Evolutionary conservation across 2,888 invertebrate species (phyloP).

Genomic region (Amphipoea lucens): DNA sequence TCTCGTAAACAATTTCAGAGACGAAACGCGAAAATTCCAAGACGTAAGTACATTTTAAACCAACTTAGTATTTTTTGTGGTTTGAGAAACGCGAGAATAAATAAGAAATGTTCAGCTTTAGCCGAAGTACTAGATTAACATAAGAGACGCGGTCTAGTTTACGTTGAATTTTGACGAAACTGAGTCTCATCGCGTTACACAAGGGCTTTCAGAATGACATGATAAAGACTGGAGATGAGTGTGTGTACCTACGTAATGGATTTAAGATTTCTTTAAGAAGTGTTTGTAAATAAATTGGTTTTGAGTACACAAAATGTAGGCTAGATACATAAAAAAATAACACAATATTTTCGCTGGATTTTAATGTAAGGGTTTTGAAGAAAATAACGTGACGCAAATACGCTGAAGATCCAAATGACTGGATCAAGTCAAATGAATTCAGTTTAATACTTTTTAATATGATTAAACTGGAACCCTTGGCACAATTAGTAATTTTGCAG

Average conservation of each 20-base stretch:
- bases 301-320: constrained; percentile 11
- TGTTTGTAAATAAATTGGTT: constrained; percentile 36
- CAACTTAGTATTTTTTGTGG: constrained; percentile 50
- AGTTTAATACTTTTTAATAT: not conserved
- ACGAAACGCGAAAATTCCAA: constrained; percentile 39
- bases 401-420: not conserved
- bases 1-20: constrained; percentile 29
- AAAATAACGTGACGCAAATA: not conserved
- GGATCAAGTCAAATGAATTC: too few relatives aligned
- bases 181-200: constrained; percentile 23
- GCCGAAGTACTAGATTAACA: constrained; percentile 56
- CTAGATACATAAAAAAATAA: constrained; percentile 5
- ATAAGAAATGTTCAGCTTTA: constrained; percentile 47
- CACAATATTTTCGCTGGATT: not conserved
- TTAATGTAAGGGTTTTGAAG: not conserved
- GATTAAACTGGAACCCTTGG: not conserved
- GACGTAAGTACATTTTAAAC: constrained; percentile 51
- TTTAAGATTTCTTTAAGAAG: constrained; percentile 36
- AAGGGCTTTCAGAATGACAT: constrained; percentile 35
- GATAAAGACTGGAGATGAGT: constrained; percentile 24
- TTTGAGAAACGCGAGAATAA: constrained; percentile 46
- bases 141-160: constrained; percentile 54
- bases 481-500: too few relatives aligned
- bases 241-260: constrained; percentile 38
- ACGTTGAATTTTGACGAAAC: constrained; percentile 51